Conservation (phyloP, 1,140 invertebrate genomes). For the Matsumurasca onukii region DNA sequence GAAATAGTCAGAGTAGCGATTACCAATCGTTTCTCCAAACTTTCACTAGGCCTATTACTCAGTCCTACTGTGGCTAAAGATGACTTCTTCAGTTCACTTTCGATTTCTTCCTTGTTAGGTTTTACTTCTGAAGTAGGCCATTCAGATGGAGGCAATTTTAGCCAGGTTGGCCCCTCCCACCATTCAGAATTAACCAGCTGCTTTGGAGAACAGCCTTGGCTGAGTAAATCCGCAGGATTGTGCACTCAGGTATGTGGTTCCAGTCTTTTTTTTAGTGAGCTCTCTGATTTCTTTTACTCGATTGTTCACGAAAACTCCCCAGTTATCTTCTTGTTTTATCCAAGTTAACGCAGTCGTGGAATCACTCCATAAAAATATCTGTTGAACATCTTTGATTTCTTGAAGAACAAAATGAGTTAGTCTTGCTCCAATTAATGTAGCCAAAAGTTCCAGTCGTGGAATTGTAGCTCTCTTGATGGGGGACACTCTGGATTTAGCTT, state of each 20-base stretch:
- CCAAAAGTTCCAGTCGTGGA: too few species aligned
- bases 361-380: constrained; percentile 28
- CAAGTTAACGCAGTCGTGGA: background rate
- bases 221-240: constrained; percentile 45
- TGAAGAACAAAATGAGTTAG: too few species aligned
- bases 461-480: too few species aligned
- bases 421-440: too few species aligned
- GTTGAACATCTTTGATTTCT: too few species aligned
- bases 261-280: constrained; percentile 10
- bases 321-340: constrained; percentile 6
- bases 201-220: constrained; percentile 45
- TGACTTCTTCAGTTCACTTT: constrained; percentile 9
- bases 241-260: constrained; percentile 7
- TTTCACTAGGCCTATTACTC: background rate
- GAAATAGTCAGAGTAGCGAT: background rate
- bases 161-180: constrained; percentile 48
- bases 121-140: constrained; percentile 17
- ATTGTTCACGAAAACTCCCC: constrained; percentile 10
- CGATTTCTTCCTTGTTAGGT: constrained; percentile 29
- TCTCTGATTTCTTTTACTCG: constrained; percentile 9
- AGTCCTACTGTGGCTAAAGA: background rate
- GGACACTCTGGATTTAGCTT: too few species aligned
- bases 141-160: constrained; percentile 29
- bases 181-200: constrained; percentile 45
- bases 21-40: background rate